These are phyloP conservation scores for Daubentonia madagascariensis DNA, from an alignment of 2,113 vertebrate species.

Conservation along the genomic window DNA sequence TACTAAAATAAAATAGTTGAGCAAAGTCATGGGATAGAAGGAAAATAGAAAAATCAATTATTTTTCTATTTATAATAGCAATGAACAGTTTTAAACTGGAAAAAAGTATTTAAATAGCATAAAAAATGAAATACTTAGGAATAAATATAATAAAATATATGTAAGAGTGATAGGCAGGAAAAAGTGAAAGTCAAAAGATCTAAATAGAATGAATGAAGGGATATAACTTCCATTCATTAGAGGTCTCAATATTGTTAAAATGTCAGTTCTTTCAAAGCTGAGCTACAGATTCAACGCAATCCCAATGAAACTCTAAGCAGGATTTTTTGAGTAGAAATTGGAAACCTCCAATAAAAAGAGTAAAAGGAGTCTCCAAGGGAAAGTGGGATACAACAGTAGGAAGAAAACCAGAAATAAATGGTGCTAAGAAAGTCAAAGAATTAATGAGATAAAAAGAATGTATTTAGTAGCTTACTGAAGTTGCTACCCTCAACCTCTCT, in stretches of 20 bases:
- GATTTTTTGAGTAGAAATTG: not conserved
- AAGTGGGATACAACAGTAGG: not conserved
- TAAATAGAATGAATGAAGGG: not conserved
- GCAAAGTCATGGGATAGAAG: not conserved
- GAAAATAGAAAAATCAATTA: not conserved
- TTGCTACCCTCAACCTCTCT: not conserved
- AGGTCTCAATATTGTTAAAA: not conserved
- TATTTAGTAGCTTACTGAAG: not conserved
- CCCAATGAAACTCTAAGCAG: not conserved
- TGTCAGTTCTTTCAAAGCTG: not conserved
- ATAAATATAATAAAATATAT: not conserved
- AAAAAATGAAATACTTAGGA: not conserved
- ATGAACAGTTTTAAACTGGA: not conserved
- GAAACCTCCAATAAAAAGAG: not conserved
- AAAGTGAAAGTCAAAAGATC: not conserved
- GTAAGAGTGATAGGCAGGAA: not conserved
- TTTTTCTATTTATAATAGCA: not conserved
- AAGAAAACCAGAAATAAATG: not conserved
- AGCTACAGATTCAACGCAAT: not conserved
- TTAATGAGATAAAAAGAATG: not conserved
- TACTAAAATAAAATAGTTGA: not conserved
- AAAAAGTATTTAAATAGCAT: not conserved
- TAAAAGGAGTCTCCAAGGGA: not conserved
- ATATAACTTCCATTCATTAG: not conserved
- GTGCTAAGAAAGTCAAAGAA: not conserved